Percentiles rank a stretch among this genome's conserved stretches.
Evolutionary conservation across 1,140 invertebrate species (phyloP).

Genomic region (Eupeodes corollae): DNA sequence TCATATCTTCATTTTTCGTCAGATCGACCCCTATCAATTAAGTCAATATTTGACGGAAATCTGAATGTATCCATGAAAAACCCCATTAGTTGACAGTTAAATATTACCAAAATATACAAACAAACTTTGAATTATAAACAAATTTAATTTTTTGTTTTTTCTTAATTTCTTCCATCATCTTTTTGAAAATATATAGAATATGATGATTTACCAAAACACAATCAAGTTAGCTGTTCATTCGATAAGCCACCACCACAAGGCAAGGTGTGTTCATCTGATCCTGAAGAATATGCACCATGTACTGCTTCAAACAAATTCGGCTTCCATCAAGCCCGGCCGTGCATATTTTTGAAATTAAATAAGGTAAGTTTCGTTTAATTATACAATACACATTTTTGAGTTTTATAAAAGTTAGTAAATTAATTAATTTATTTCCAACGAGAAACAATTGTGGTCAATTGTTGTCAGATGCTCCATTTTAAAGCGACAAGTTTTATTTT

Average conservation of each 20-base stretch:
- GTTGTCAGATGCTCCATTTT: no score
- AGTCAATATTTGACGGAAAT: not conserved
- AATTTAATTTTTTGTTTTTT: not conserved
- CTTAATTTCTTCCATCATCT: not conserved
- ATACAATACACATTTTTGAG: no score
- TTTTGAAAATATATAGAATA: slow-evolving; percentile 28
- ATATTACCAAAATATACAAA: no score
- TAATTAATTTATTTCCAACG: no score
- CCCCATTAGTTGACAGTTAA: not conserved
- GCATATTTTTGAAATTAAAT: slow-evolving; percentile 74
- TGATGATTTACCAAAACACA: slow-evolving; percentile 27
- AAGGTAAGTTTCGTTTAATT: slow-evolving; percentile 38
- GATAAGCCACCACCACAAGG: slow-evolving; percentile 18
- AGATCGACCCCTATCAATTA: no score
- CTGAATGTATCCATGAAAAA: no score
- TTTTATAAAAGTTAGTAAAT: no score
- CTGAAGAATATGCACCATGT: slow-evolving; percentile 30
- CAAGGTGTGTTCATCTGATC: slow-evolving; percentile 29
- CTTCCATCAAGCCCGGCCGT: slow-evolving; percentile 64
- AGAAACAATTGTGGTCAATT: no score
- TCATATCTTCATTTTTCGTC: no score
- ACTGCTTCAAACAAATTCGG: slow-evolving; percentile 61
- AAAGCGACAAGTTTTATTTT: no score
- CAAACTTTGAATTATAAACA: not conserved
- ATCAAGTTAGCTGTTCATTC: slow-evolving; percentile 32